These are phyloP conservation scores for Drosophila bocqueti DNA, from an alignment of 1,140 invertebrate genomes.

Conservation along the genomic window DNA sequence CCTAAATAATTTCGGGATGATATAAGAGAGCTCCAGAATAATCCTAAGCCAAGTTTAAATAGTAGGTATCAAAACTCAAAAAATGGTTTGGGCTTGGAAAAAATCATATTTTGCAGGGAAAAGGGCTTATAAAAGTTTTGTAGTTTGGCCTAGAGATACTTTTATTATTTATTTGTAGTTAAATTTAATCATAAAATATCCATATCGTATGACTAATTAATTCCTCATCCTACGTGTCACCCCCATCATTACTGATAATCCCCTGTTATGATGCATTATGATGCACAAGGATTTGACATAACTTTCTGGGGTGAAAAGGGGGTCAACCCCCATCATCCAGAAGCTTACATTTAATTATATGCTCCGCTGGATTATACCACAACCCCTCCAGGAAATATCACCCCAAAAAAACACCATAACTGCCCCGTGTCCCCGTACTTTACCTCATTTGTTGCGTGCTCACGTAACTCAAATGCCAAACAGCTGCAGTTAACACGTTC, in stretches of 20 bases:
- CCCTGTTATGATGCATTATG: slow-evolving; percentile 47
- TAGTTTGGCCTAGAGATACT: not conserved
- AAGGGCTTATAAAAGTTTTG: not conserved
- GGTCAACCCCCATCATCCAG: slow-evolving; percentile 29
- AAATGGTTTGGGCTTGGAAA: not conserved
- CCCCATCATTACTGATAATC: slow-evolving; percentile 15
- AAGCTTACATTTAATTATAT: slow-evolving; percentile 72
- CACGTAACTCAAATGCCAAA: slow-evolving; percentile 81
- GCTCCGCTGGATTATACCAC: slow-evolving; percentile 31
- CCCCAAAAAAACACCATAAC: not conserved
- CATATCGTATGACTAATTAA: not conserved
- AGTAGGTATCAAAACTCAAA: not conserved
- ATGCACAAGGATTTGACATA: slow-evolving; percentile 45
- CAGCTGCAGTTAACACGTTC: slow-evolving; percentile 81
- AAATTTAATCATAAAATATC: not conserved
- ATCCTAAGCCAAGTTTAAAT: not conserved
- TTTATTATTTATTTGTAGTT: not conserved
- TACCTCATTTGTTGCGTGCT: slow-evolving; percentile 71
- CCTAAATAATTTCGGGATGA: slow-evolving; percentile 17
- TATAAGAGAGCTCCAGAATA: not conserved
- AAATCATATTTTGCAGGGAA: not conserved
- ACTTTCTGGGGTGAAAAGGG: slow-evolving; percentile 30
- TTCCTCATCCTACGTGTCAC: not conserved
- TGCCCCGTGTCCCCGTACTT: not conserved
- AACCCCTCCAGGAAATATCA: not conserved